phyloP scores from a whole-genome alignment of 2,797 vertebrate genomes.

The Oreortyx pictus region DNA sequence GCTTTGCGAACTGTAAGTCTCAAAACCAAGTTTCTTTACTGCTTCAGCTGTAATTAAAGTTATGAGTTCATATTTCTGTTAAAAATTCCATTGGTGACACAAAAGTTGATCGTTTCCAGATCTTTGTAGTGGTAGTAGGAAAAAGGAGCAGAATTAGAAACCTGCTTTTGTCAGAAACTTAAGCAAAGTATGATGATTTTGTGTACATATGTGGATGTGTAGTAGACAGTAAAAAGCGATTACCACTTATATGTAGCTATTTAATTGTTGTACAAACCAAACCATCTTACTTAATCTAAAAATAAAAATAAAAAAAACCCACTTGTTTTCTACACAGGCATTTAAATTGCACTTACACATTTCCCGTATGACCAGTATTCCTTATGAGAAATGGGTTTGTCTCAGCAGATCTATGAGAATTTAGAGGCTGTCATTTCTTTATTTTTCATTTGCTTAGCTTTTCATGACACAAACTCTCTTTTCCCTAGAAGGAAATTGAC shows the following conservation, averaged over 20 bases:
- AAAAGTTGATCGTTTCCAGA: background rate
- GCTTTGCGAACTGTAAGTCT: background rate
- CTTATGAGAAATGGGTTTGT: background rate
- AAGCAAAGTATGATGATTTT: background rate
- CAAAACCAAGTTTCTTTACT: background rate
- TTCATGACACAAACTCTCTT: conserved; percentile 8
- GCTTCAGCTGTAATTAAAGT: background rate
- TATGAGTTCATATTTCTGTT: background rate
- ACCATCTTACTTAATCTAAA: no score
- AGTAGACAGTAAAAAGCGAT: background rate
- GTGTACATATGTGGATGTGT: rapidly evolving
- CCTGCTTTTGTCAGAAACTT: background rate
- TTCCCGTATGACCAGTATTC: background rate
- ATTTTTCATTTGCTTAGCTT: background rate
- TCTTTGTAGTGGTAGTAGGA: background rate
- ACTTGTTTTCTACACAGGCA: background rate
- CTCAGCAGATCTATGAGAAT: background rate
- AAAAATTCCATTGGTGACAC: background rate
- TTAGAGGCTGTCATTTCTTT: background rate
- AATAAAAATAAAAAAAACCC: no score
- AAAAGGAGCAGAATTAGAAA: background rate
- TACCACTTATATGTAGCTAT: background rate
- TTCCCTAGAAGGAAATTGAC: conserved; percentile 7
- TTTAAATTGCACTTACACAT: background rate
- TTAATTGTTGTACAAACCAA: background rate